phyloP scores from a whole-genome alignment of 2,888 invertebrate species.

The Rhodophaea formosa region DNA sequence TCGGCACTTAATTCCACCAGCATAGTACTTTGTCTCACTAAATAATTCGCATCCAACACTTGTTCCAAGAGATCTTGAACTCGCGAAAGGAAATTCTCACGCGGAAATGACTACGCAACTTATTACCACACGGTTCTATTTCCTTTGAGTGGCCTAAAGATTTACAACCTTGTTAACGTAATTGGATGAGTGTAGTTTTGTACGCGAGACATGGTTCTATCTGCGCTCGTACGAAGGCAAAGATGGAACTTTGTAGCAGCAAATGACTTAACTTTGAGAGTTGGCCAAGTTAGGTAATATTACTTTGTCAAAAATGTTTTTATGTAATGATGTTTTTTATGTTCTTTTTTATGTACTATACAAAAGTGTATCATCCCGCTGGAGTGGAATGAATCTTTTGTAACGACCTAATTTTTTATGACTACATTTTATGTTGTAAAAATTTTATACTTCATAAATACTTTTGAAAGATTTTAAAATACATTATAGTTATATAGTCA shows the following conservation, averaged over 20 bases:
- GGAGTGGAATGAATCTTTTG: neutral
- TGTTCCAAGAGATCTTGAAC: slow-evolving; percentile 24
- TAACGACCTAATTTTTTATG: neutral
- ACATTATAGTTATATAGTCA: too few species aligned
- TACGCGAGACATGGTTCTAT: slow-evolving; percentile 18
- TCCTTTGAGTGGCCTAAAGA: slow-evolving; percentile 35
- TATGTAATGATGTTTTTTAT: slow-evolving; percentile 13
- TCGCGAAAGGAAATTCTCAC: slow-evolving; percentile 30
- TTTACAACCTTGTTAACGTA: slow-evolving; percentile 40
- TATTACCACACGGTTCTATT: slow-evolving; percentile 42
- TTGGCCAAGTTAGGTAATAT: slow-evolving; percentile 13
- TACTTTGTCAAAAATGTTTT: slow-evolving; percentile 19
- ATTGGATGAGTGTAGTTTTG: slow-evolving; percentile 30
- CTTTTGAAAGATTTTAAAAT: too few species aligned
- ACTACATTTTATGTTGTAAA: too few species aligned
- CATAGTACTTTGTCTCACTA: slow-evolving; percentile 32
- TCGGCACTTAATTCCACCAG: slow-evolving; percentile 31
- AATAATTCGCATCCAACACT: slow-evolving; percentile 30
- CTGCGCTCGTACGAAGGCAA: neutral
- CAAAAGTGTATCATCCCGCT: neutral
- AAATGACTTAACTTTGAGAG: slow-evolving; percentile 10
- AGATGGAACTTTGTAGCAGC: slow-evolving; percentile 16
- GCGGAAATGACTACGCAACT: slow-evolving; percentile 37
- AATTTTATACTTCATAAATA: too few species aligned
- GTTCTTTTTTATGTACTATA: slow-evolving; percentile 6